phyloP scores from a whole-genome alignment of 2,888 invertebrate species.

The Dinocampus coccinellae region DNA sequence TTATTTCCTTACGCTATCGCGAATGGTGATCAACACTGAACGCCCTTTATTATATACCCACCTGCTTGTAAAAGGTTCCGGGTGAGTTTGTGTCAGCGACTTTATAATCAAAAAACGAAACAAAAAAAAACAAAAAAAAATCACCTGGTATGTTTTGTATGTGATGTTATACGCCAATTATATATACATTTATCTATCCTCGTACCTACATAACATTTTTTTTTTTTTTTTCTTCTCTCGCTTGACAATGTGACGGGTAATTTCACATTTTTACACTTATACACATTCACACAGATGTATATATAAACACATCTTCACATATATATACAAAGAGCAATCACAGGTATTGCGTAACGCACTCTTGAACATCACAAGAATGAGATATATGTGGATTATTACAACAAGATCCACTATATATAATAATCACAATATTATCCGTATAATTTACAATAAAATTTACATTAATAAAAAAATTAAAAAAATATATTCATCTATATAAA shows the following conservation, averaged over 20 bases:
- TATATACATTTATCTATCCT: background rate
- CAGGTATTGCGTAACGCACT: slow-evolving; percentile 33
- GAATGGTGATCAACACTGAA: background rate
- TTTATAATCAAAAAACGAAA: too few species aligned
- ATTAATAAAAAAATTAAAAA: background rate
- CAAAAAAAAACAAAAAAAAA: too few species aligned
- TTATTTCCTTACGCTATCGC: background rate
- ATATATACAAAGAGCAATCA: too few species aligned
- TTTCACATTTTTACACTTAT: background rate
- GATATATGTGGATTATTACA: slow-evolving; percentile 1
- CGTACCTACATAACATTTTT: background rate
- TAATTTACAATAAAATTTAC: background rate
- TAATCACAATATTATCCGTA: background rate
- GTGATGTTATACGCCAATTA: background rate
- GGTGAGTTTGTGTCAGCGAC: background rate
- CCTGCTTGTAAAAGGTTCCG: slow-evolving; percentile 1
- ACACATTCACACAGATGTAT: background rate
- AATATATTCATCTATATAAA: too few species aligned
- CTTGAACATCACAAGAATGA: slow-evolving; percentile 10
- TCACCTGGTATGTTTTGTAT: background rate
- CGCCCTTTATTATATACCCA: slow-evolving; percentile 25
- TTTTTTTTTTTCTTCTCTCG: background rate
- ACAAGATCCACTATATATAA: background rate
- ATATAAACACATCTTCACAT: too few species aligned
- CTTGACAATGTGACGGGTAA: slow-evolving; percentile 19